Base-by-base conservation (phyloP, 2,888 invertebrate genomes). In the Tupiocoris notatus region DNA sequence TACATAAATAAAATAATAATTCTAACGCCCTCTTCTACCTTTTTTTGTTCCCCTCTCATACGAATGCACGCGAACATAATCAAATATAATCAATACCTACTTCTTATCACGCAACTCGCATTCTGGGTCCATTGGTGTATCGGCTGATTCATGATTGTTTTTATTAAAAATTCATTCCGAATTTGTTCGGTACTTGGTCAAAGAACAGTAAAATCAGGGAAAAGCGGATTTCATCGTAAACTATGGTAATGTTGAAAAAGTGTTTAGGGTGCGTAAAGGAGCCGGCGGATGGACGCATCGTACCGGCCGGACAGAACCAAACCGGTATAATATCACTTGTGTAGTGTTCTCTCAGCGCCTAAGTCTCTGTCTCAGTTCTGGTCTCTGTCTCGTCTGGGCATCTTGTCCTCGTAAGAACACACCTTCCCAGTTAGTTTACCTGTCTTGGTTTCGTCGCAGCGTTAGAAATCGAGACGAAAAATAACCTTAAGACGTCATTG, bases 401-500 rank as follows among this genome's bases (percentile, higher is more conserved):
- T 39, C 6, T 39, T 39, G 39, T 39, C 39, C 39, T 12, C 6
- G 6, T 39, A 7, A 12, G 39, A 39, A 39, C 39, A 39, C 39
- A 39, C 39, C 39, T 39, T 39, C 39, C 67, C 57, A 22, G 57
- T 65, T 18, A 24, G 23, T 65, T 25, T 64, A 65, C 65, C 22
- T 21, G 63, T 25, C 16, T 25, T 56, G 22, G 67, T 57, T 56
- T 16, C 67, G 57, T 16, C 16, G 21, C 3, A 20, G 39, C 39
- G 3, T 39, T 39, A 12, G 39, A 39, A 3, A 39, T 39, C 39
- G 6, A 39, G 39, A 39, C 57, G 57, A 67, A 67, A 65, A 67
- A 57, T 20, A 21, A 21, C 57, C 67, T n/a, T 39, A 39, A 56
- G 67, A 57, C 56, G 67, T 67, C 67, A 67, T 56, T 56, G 67